These are phyloP conservation scores for Lutraria lutraria DNA, from an alignment of 2,888 invertebrate genomes.

Conservation along the genomic window DNA sequence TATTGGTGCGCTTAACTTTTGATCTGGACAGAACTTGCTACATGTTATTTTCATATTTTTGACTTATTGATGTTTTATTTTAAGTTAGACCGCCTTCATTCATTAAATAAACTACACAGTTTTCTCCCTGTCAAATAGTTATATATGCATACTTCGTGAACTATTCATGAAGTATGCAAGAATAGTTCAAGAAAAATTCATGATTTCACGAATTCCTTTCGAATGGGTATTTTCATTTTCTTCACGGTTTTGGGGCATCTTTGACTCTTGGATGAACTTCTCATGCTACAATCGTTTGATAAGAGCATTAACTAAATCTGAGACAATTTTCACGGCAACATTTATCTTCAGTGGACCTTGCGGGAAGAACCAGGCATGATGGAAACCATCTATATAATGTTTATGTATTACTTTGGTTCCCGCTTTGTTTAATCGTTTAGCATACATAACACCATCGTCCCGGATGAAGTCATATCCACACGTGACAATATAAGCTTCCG, in stretches of 20 bases:
- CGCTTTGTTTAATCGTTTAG: conserved; percentile 77
- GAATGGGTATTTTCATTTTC: too few species aligned
- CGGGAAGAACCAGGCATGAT: conserved; percentile 75
- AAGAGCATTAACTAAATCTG: conserved; percentile 70
- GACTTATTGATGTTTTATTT: too few species aligned
- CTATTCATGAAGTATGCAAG: too few species aligned
- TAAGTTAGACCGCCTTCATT: too few species aligned
- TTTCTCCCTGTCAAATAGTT: too few species aligned
- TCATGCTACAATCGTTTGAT: conserved; percentile 11
- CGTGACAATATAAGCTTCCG: conserved; percentile 84
- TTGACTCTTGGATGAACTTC: not conserved
- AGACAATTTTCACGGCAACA: conserved; percentile 70
- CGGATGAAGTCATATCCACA: conserved; percentile 85
- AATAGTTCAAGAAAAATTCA: too few species aligned
- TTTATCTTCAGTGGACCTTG: conserved; percentile 73
- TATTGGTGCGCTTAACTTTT: too few species aligned
- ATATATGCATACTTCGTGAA: too few species aligned
- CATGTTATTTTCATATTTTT: too few species aligned
- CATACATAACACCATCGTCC: conserved; percentile 86
- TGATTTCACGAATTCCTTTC: too few species aligned
- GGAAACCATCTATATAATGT: conserved; percentile 78
- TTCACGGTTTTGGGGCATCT: not conserved
- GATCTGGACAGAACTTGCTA: too few species aligned
- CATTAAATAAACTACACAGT: too few species aligned
- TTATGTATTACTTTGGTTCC: conserved; percentile 76